phyloP scores from a whole-genome alignment of 2,113 vertebrate genomes.

The Stegostoma tigrinum region DNA sequence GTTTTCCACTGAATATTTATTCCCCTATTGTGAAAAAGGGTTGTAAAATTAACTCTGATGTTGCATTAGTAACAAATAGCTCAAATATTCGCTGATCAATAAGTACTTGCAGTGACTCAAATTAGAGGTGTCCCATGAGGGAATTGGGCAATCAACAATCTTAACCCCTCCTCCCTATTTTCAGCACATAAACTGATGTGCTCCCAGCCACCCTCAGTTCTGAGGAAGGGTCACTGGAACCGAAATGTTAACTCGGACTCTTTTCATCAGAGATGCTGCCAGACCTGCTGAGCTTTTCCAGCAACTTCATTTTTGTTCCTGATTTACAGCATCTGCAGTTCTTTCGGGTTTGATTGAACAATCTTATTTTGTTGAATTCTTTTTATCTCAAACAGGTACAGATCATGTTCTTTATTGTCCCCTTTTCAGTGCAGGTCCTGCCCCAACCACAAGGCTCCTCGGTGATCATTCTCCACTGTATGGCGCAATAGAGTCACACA shows the following conservation, averaged over 20 bases:
- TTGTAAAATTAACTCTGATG: background rate
- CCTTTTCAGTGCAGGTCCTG: background rate
- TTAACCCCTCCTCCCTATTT: background rate
- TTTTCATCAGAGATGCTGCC: too few relatives aligned
- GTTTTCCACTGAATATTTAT: background rate
- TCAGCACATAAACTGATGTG: too few relatives aligned
- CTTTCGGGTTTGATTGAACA: background rate
- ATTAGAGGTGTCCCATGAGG: background rate
- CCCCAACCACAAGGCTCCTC: background rate
- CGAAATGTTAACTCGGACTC: too few relatives aligned
- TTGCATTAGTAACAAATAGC: constrained; percentile 3
- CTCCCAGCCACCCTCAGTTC: too few relatives aligned
- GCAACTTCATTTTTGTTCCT: too few relatives aligned
- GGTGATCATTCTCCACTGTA: background rate
- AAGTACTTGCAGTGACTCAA: background rate
- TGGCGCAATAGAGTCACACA: background rate
- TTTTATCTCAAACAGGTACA: background rate
- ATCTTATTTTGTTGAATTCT: background rate
- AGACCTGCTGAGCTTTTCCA: too few relatives aligned
- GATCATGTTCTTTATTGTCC: background rate
- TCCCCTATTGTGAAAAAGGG: background rate
- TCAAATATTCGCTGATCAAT: constrained; percentile 18
- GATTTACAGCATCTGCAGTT: too few relatives aligned
- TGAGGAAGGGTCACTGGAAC: too few relatives aligned
- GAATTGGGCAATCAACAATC: background rate